These are phyloP conservation scores for Patiria miniata DNA, from an alignment of 35 echinoderm and acorn worm genomes.

Conservation along the genomic window DNA sequence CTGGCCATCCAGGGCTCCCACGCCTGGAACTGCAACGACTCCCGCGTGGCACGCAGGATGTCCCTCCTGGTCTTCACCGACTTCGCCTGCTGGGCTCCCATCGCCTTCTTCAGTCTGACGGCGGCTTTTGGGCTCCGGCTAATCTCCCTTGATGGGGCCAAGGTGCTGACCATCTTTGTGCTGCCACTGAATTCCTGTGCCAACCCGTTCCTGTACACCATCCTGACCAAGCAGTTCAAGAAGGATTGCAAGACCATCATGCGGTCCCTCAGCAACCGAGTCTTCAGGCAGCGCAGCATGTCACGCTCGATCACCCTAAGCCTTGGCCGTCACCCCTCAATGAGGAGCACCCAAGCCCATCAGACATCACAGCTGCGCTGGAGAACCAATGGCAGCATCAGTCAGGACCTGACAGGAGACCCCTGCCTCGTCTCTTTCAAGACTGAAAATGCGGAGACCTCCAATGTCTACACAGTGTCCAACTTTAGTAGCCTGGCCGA, in stretches of 20 bases:
- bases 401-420: constrained; percentile 9
- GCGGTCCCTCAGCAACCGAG: constrained; percentile 38
- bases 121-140: constrained; percentile 66
- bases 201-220: constrained; percentile 95
- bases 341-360: constrained; percentile 44
- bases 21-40: constrained; percentile 98
- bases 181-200: constrained; percentile 89
- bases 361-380: constrained; percentile 27
- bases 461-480: constrained; percentile 2
- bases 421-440: neutral
- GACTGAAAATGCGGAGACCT: neutral
- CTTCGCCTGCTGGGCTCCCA: constrained; percentile 93
- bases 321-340: constrained; percentile 44
- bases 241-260: constrained; percentile 76
- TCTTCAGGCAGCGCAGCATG: constrained; percentile 42
- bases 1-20: constrained; percentile 83
- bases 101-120: constrained; percentile 80
- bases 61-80: constrained; percentile 91
- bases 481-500: neutral
- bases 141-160: constrained; percentile 77
- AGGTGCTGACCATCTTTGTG: constrained; percentile 85
- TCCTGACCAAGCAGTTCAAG: constrained; percentile 98
- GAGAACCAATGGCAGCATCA: constrained; percentile 28
- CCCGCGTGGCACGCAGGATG: constrained; percentile 89
- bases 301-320: constrained; percentile 55